phyloP scores from a whole-genome alignment of 2,797 vertebrate species.

The Alfaro cultratus region DNA sequence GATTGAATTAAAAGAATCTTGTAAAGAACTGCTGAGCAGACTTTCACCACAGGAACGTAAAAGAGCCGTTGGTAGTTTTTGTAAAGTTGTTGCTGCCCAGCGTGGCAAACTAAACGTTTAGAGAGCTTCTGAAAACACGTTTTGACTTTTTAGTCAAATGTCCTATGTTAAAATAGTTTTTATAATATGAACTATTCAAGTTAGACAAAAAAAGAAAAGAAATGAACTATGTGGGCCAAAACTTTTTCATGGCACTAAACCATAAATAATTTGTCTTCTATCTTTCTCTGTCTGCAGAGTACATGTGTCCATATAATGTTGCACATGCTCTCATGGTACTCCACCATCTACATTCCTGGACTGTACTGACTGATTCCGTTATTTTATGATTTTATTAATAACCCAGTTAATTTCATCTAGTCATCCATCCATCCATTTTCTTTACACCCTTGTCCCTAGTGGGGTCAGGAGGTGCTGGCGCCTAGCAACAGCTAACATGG shows the following conservation, averaged over 20 bases:
- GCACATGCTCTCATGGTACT: background rate
- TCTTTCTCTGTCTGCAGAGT: background rate
- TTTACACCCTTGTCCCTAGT: too few species aligned
- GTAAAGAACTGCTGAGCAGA: background rate
- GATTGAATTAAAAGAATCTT: background rate
- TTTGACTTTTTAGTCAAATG: background rate
- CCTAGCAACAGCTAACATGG: too few species aligned
- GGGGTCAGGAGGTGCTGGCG: too few species aligned
- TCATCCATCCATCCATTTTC: background rate
- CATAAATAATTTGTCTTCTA: background rate
- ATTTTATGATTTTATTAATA: too few species aligned
- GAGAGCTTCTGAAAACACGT: background rate
- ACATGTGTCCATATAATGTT: background rate
- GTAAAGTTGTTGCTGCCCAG: background rate
- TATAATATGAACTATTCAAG: background rate
- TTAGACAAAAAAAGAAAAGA: background rate
- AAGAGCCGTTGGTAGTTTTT: background rate
- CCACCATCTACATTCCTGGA: background rate
- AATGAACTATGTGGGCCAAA: background rate
- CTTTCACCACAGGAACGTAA: background rate
- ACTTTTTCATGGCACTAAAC: background rate
- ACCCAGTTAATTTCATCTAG: background rate
- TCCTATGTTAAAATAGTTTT: background rate
- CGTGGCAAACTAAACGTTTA: background rate
- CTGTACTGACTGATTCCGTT: background rate